Evolutionary conservation across 2,797 vertebrate genomes (phyloP).

Genomic region (Ctenopoma multispine): DNA sequence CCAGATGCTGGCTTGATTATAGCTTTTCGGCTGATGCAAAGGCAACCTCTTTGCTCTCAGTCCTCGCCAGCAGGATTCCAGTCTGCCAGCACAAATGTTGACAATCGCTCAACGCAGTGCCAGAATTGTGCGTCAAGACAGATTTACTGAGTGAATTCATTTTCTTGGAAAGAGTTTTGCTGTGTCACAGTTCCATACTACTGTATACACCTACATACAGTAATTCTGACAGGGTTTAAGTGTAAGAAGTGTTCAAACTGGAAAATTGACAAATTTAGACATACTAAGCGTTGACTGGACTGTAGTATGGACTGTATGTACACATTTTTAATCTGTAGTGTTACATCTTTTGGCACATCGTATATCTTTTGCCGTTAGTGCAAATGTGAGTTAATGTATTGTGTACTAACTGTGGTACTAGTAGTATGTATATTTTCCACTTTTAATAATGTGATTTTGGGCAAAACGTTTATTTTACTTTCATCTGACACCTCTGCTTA

Average conservation of each 20-base stretch:
- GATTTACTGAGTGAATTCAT: background rate
- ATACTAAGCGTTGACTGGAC: no score
- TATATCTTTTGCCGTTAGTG: background rate
- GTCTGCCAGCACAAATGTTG: background rate
- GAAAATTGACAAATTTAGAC: background rate
- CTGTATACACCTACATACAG: background rate
- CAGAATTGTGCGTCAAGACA: conserved; percentile 35
- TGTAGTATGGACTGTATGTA: no score
- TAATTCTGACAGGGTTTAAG: background rate
- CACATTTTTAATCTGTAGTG: background rate
- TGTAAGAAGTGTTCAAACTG: background rate
- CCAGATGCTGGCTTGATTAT: background rate
- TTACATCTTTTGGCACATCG: background rate
- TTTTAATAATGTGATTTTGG: conserved; percentile 2
- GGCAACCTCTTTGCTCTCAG: background rate
- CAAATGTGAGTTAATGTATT: background rate
- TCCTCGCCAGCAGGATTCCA: background rate
- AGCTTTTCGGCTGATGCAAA: background rate
- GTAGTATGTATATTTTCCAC: background rate
- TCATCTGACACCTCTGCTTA: background rate
- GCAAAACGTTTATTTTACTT: conserved; percentile 13
- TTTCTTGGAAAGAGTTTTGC: conserved; percentile 12
- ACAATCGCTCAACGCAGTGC: background rate
- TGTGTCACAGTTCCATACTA: background rate
- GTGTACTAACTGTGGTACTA: background rate